phyloP scores from a whole-genome alignment of 2,797 vertebrate genomes.

The Clarias laeviceps region DNA sequence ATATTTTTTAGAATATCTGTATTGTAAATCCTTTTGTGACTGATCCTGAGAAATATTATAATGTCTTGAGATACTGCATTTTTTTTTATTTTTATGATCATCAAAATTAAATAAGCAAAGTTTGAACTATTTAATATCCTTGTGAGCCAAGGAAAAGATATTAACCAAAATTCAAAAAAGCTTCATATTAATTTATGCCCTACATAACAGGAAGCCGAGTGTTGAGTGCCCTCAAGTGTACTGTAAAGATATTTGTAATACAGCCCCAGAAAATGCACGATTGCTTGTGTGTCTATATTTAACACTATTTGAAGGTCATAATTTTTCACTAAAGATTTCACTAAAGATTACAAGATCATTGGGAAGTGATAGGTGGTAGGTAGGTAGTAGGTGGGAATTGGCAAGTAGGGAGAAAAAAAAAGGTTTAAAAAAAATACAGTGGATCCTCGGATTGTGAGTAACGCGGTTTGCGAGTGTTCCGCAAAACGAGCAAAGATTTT shows the following conservation, averaged over 20 bases:
- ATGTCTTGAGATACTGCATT: too few relatives aligned
- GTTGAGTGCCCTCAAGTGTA: background rate
- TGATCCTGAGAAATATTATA: too few relatives aligned
- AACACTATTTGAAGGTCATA: background rate
- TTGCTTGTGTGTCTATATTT: background rate
- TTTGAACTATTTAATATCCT: too few relatives aligned
- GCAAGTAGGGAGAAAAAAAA: background rate
- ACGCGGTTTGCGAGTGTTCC: too few relatives aligned
- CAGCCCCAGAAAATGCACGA: background rate
- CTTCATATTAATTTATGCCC: background rate
- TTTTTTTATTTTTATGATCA: too few relatives aligned
- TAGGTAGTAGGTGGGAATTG: background rate
- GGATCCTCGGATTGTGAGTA: too few relatives aligned
- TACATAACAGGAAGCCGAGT: too few relatives aligned
- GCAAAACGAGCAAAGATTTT: too few relatives aligned
- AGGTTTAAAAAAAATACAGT: background rate
- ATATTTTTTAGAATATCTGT: too few relatives aligned
- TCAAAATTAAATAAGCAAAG: too few relatives aligned
- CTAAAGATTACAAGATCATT: background rate
- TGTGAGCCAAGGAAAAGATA: background rate
- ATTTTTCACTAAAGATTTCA: background rate
- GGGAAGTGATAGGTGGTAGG: background rate
- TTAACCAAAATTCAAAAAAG: background rate
- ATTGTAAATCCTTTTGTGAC: too few relatives aligned
- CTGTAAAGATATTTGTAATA: background rate